Base-by-base conservation (phyloP, 1,140 invertebrate genomes). In the Drosophila arizonae region DNA sequence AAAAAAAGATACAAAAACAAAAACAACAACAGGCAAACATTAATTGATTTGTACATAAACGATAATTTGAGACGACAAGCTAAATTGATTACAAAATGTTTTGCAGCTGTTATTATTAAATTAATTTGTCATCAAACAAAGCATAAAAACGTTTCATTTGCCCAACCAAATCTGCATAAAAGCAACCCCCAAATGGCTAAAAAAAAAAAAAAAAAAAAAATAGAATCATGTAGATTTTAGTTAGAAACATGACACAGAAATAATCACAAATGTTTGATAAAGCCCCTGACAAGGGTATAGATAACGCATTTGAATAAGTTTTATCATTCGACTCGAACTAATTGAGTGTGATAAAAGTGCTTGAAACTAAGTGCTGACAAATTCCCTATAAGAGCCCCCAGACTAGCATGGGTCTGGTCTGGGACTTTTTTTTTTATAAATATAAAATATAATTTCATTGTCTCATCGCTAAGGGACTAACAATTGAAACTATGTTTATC, bases 91-190 rank as follows among this genome's bases (percentile, higher is more conserved):
- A 86, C 84, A 71, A 86, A 82, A 86, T 86, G 82, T 88, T 39
- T 82, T 66, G 84, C 82, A 86, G 82, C 84, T 86, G 82, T 86
- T 86, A 86, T 86, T 87, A 88, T 86, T 76, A 87, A 86, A 86
- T 86, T 86, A 86, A 86, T 86, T 82, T 86, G 82, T 86, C 68
- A 81, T 86, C 82, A 86, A 86, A 87, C 81, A 86, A 87, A 85
- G 71, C 58, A 62, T 43, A 43, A 39, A 67, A 67, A 65, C 61
- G 50, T 71, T 55, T 41, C 33, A 10, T 39, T 39, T 13, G 11
- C 11, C 52, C 39, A 43, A 21, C 52, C 21, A 87, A 86, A 87
- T 86, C 82, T 87, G 82, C 82, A 86, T 86, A 87, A 86, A 79
- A 87, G 68, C 70, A 77, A 67, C 46, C 39, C 55, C 64, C 63